A percentile compares a stretch with the other conserved stretches of the same genome.
Conservation (phyloP, 2,113 vertebrate species). For the Gallinago undulata region DNA sequence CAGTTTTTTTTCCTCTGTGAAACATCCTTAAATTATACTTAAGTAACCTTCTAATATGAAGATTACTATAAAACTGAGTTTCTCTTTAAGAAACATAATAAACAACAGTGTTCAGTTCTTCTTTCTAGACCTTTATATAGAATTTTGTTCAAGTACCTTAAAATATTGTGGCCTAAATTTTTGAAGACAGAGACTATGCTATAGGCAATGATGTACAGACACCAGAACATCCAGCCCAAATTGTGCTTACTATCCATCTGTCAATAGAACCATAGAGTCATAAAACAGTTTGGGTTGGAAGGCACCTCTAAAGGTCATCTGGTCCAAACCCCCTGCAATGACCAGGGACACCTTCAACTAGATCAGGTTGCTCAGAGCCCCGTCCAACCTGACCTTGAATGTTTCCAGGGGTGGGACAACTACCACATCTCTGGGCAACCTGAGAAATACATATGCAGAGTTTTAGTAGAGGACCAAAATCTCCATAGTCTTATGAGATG, state of each 20-base stretch:
- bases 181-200: neutral
- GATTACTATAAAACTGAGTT: neutral
- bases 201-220: neutral
- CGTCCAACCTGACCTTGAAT: neutral
- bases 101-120: neutral
- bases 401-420: neutral
- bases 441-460: neutral
- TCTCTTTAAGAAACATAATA: neutral
- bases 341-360: neutral
- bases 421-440: neutral
- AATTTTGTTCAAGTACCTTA: neutral
- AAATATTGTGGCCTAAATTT: neutral
- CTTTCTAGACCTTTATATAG: neutral
- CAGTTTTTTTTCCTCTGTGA: rapidly evolving
- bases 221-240: neutral
- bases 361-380: neutral
- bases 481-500: neutral
- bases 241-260: neutral
- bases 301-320: neutral
- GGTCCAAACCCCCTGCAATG: neutral
- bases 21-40: neutral
- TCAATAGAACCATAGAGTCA: neutral
- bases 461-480: neutral
- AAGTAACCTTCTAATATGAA: neutral
- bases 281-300: neutral